Conservation (phyloP, 2,113 vertebrate species). For the Anas platyrhynchos region DNA sequence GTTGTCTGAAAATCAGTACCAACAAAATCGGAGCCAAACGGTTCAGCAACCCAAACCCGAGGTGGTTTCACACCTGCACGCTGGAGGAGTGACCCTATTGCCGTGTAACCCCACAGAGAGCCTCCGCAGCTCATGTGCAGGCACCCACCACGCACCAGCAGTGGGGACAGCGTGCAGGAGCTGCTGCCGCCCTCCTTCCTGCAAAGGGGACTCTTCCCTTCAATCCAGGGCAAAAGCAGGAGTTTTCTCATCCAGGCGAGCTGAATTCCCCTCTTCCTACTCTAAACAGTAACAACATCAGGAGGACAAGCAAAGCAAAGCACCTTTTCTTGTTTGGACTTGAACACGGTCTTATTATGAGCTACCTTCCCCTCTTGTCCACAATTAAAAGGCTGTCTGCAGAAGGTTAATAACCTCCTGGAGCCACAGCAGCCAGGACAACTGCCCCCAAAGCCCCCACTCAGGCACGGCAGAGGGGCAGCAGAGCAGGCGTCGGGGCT, state of each 20-base stretch:
- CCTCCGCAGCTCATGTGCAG: background rate
- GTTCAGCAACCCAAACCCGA: accelerated
- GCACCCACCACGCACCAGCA: background rate
- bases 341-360: background rate
- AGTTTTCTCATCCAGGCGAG: background rate
- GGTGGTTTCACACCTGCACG: background rate
- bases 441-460: background rate
- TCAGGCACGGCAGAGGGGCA: accelerated
- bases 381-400: background rate
- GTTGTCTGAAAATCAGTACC: background rate
- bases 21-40: background rate
- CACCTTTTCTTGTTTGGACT: background rate
- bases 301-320: background rate
- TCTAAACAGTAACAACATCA: background rate
- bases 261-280: background rate
- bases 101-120: too few species aligned
- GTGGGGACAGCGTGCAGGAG: accelerated
- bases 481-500: background rate
- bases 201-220: background rate
- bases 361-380: background rate
- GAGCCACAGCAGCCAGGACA: background rate
- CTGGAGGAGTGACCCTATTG: background rate
- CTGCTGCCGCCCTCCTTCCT: background rate
- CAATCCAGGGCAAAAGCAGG: background rate
- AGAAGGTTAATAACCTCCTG: background rate